phyloP scores from a whole-genome alignment of 2,113 vertebrate species.

The Taxidea taxus region DNA sequence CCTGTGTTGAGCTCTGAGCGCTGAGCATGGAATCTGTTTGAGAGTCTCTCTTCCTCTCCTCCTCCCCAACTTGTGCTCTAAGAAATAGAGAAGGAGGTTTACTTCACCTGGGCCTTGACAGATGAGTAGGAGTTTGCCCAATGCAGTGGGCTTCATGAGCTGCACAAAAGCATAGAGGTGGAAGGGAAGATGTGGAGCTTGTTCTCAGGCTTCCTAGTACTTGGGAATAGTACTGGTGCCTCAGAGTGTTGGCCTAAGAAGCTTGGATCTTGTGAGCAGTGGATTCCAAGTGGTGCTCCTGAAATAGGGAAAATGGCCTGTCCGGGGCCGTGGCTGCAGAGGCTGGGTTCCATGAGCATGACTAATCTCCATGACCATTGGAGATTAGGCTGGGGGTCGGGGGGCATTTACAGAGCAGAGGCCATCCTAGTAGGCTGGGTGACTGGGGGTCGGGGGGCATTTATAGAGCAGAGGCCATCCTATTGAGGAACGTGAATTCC shows the following conservation, averaged over 20 bases:
- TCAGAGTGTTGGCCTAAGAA: neutral
- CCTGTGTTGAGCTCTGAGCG: rapidly evolving
- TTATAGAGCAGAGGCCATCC: neutral
- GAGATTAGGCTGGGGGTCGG: neutral
- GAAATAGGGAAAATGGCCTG: neutral
- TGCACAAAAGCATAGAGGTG: neutral
- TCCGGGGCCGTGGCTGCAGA: neutral
- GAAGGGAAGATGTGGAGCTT: neutral
- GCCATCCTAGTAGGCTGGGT: neutral
- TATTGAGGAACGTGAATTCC: neutral
- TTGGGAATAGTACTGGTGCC: neutral
- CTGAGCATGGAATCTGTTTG: neutral
- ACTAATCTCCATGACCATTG: neutral
- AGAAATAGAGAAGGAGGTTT: neutral
- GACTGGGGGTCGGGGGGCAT: neutral
- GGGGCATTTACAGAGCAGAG: neutral
- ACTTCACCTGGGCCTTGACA: neutral
- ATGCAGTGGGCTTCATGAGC: neutral
- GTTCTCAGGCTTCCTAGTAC: neutral
- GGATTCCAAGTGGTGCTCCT: neutral
- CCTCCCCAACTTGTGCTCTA: neutral
- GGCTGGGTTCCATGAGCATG: neutral
- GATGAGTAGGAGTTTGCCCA: neutral
- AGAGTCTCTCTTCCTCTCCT: neutral
- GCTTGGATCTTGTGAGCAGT: neutral